Conservation (phyloP, 2,797 vertebrate genomes). For the Chanos chanos region DNA sequence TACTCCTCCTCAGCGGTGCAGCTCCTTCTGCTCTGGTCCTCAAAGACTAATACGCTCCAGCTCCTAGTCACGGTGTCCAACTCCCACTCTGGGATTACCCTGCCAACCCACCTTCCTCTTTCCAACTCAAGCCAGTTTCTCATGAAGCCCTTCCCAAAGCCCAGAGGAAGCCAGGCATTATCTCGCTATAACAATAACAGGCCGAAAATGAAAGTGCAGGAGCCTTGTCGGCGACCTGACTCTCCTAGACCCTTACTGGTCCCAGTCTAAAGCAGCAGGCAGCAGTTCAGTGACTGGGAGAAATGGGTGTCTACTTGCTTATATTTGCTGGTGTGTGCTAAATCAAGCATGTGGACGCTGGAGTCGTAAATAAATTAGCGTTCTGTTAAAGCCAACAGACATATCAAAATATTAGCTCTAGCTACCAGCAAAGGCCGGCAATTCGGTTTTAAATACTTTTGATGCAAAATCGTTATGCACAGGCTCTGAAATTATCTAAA, state of each 20-base stretch:
- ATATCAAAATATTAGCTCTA: too few relatives aligned
- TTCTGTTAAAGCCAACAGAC: too few relatives aligned
- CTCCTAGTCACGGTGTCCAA: slow-evolving; percentile 7
- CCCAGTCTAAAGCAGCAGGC: too few relatives aligned
- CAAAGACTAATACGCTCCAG: background rate
- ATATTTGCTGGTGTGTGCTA: too few relatives aligned
- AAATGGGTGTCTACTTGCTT: too few relatives aligned
- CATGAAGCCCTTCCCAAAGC: background rate
- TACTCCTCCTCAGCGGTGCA: slow-evolving; percentile 37
- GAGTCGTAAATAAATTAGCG: too few relatives aligned
- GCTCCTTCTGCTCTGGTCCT: background rate
- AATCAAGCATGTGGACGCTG: too few relatives aligned
- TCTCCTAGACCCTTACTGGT: slow-evolving; percentile 1
- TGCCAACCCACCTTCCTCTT: slow-evolving; percentile 44
- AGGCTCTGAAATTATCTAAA: too few relatives aligned
- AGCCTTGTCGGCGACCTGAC: background rate
- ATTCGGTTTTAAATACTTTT: too few relatives aligned
- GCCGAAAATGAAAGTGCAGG: background rate
- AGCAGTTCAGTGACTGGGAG: too few relatives aligned
- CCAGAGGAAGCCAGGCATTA: slow-evolving; percentile 1
- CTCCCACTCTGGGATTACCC: slow-evolving; percentile 50
- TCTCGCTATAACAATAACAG: background rate
- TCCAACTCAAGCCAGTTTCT: slow-evolving; percentile 3
- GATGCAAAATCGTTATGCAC: too few relatives aligned
- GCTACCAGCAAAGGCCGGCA: too few relatives aligned